Evolutionary conservation across 2,888 invertebrate genomes (phyloP), one percentile per base, ranked within the genome.

Genomic region (Caenorhabditis uteleia): DNA sequence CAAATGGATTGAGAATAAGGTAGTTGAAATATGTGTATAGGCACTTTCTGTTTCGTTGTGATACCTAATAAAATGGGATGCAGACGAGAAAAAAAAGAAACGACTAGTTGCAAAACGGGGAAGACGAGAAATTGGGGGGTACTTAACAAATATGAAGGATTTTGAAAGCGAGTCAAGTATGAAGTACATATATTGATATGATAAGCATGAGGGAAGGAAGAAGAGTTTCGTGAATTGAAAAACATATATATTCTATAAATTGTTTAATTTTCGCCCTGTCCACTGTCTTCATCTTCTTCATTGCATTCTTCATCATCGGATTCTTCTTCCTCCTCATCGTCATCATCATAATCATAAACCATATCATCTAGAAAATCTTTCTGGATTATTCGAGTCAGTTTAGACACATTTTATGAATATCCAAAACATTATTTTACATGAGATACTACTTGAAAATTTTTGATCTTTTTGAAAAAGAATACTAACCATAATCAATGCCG

Each of bases 401-500:
- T 16, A 16, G 2, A 29, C 16, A 21, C 21, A 6, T 39, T 10
- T 16, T 16, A 26, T 16, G 14, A 16, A 21, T 25, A n/a, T 18
- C 5, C 16, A 10, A 7, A 16, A 23, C 16, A 25, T 27, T n/a
- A 6, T 27, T 16, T 14, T 42, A 6, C n/a, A n/a, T 36, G 20
- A 16, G 6, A 42, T 18, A 23, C 40, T 10, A 18, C 20, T 40
- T 40, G 20, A 31, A 26, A 34, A 18, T 38, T 51, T 18, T 23
- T n/a, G 16, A 16, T 25, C 23, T n/a, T 43, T 55, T 14, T 21
- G 8, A 33, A 57, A 57, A 33, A 38, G n/a, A n/a, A n/a, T n/a
- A 54, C 83, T 93, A 93, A 87, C 94, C 94, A 86, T 93, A 94
- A 85, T 95, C 95, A 74, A 92, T 91, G 89, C 93, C 91, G 85